These are phyloP conservation scores for Dendronephthya gigantea DNA, from an alignment of 64 coral and sea anemone species.

Conservation along the genomic window DNA sequence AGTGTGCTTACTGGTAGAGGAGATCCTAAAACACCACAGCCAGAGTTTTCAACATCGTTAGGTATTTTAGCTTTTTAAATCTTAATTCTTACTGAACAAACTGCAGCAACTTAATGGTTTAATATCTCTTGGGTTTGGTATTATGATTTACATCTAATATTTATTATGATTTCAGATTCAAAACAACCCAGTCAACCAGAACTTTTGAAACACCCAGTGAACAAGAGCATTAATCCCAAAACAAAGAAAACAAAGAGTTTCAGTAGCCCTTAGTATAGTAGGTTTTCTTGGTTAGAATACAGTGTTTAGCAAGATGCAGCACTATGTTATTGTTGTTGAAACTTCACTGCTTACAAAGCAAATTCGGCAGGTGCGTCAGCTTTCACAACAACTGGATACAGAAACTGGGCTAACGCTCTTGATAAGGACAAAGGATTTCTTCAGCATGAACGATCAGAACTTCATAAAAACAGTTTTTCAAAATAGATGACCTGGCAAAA, in stretches of 20 bases:
- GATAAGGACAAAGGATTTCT: background rate
- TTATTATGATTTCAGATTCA: background rate
- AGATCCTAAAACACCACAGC: background rate
- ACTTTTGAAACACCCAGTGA: background rate
- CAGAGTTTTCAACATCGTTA: background rate
- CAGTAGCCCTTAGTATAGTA: constrained; percentile 9
- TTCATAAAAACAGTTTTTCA: constrained; percentile 2
- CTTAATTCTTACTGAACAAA: background rate
- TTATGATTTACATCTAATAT: background rate
- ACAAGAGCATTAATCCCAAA: constrained; percentile 1
- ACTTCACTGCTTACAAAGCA: background rate
- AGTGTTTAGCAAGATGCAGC: constrained; percentile 1
- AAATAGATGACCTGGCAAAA: background rate
- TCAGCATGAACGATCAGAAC: background rate
- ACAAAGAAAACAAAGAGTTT: constrained; percentile 15
- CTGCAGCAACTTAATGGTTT: background rate
- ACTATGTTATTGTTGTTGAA: background rate
- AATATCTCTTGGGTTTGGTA: background rate
- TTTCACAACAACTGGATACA: constrained; percentile 8
- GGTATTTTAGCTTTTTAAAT: background rate
- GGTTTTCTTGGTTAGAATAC: constrained; percentile 10
- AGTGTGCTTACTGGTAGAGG: background rate
- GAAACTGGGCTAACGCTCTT: constrained; percentile 17
- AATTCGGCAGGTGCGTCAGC: background rate
- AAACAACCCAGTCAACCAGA: constrained; percentile 4